These are phyloP conservation scores for Catamblyrhynchus diadema DNA, from an alignment of 2,797 vertebrate genomes.

Conservation along the genomic window DNA sequence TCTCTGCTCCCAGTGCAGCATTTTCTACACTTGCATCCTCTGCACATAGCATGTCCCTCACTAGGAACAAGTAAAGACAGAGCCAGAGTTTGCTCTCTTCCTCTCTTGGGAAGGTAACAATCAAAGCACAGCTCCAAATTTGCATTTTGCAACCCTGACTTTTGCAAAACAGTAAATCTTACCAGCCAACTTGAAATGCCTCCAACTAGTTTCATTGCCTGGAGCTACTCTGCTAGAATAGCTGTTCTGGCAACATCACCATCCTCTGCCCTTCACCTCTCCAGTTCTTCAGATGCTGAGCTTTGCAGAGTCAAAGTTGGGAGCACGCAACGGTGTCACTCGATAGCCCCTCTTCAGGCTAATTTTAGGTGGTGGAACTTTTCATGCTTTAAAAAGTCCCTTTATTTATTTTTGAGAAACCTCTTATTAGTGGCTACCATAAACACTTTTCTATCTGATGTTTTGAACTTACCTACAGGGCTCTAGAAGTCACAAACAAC, in stretches of 20 bases:
- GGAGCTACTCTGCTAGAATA: background rate
- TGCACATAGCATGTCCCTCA: accelerated
- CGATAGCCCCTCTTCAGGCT: background rate
- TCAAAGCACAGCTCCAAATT: background rate
- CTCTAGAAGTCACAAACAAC: background rate
- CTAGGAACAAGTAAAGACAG: background rate
- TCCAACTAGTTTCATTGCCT: slow-evolving; percentile 17
- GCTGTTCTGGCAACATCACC: slow-evolving; percentile 13
- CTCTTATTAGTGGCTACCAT: background rate
- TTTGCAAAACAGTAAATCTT: slow-evolving; percentile 8
- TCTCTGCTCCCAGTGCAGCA: background rate
- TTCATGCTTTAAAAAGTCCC: background rate
- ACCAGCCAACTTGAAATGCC: background rate
- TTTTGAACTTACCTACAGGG: slow-evolving; percentile 16
- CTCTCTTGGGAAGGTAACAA: background rate
- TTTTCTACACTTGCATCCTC: background rate
- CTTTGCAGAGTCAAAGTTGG: background rate
- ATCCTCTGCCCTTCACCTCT: slow-evolving; percentile 42
- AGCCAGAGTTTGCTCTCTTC: background rate
- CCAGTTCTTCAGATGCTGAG: background rate
- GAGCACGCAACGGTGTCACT: background rate
- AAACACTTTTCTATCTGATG: background rate
- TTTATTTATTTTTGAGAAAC: slow-evolving; percentile 14
- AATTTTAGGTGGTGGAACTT: slow-evolving; percentile 33
- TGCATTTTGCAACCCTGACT: slow-evolving; percentile 24